Base-by-base conservation (phyloP, 1,140 invertebrate genomes). In the Eumaeus atala region DNA sequence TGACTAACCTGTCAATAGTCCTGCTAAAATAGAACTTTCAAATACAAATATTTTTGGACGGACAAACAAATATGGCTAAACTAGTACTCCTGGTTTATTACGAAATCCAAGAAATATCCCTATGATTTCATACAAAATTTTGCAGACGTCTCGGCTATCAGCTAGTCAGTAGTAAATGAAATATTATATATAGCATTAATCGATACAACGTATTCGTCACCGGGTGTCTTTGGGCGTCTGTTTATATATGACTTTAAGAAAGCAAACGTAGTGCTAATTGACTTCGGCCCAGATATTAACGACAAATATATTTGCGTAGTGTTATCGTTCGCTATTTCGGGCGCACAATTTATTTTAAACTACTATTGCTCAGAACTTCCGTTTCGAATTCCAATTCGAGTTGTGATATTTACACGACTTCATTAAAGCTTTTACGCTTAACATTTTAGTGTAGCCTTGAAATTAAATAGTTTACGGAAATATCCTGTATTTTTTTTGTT, bases 281-380 rank as follows among this genome's bases (percentile, higher is more conserved):
- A 28, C 21, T 28, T 28, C 21, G 21, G 21, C 21, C 21, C 21
- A 28, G 21, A 28, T 28, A 28, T 28, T 28, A 6, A 28, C 2
- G 21, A 28, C 21, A 28, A 28, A 28, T 6, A 6, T 28, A 28
- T 28, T 28, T 28, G 6, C 2, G 21, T 28, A 16, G 9, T 44
- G 40, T 17, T 44, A 44, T 44, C 40, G 40, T 44, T 9, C 14
- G 40, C 40, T 44, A 17, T 44, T 44, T 44, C 12, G 14, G 16
- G 3, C 40, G 40, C 40, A 9, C 35, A 44, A 44, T 44, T 44
- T 44, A 44, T 44, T 16, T 44, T 44, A 44, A 14, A 44, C 40
- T 28, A 28, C 21, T 44, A 18, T 16, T 16, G 40, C 40, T 28
- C 21, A 28, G 7, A 17, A 44, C 40, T 44, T 44, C 40, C 40